These are phyloP conservation scores for Hapalemur alaotrensis DNA, from an alignment of 2,797 vertebrate genomes.

Conservation along the genomic window DNA sequence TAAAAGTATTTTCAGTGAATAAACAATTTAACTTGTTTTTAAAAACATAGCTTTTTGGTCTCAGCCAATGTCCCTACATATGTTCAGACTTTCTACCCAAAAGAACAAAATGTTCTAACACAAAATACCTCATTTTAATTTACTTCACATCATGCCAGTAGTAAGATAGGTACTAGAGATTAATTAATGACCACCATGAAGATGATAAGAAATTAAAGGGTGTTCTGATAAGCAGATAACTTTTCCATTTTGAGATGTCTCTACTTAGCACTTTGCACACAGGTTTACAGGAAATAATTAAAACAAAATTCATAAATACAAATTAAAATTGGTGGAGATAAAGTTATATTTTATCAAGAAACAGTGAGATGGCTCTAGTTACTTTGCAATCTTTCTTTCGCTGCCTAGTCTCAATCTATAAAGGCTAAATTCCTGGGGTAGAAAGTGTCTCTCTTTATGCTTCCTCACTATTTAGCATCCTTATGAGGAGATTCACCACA, in stretches of 20 bases:
- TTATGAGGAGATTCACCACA: conserved; percentile 64
- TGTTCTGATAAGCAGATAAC: neutral
- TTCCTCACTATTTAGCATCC: conserved; percentile 61
- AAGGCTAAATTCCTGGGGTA: conserved; percentile 63
- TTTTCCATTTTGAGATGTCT: conserved; percentile 25
- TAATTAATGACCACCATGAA: neutral
- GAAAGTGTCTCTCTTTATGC: conserved; percentile 70
- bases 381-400: conserved; percentile 51
- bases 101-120: conserved; percentile 13
- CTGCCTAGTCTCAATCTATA: conserved; percentile 49
- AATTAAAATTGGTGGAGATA: conserved; percentile 23
- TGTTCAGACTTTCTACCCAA: neutral
- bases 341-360: conserved; percentile 23
- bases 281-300: conserved; percentile 30
- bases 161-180: neutral
- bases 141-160: neutral
- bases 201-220: neutral
- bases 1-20: conserved; percentile 18
- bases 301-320: conserved; percentile 41
- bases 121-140: neutral
- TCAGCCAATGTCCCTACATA: neutral
- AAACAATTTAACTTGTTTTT: neutral
- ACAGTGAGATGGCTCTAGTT: conserved; percentile 39
- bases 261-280: neutral
- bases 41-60: neutral